Percentiles rank a stretch among this genome's conserved stretches.
Conservation (phyloP, 1,140 invertebrate genomes). For the Drosophila bocki region DNA sequence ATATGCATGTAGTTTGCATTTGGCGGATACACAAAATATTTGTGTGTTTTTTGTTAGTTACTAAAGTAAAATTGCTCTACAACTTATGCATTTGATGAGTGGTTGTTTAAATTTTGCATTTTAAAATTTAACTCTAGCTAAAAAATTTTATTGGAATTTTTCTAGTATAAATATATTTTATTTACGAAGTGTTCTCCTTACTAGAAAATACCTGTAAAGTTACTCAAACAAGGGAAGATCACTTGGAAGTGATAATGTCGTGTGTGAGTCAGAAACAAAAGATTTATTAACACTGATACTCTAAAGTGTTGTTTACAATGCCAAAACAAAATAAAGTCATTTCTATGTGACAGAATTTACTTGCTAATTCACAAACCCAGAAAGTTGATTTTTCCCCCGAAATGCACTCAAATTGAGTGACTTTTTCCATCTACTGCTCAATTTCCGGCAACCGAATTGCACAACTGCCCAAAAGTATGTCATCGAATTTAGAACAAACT, state of each 20-base stretch:
- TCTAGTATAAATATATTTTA: not conserved
- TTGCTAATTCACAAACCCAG: slow-evolving; percentile 21
- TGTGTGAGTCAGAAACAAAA: slow-evolving; percentile 9
- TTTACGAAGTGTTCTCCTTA: not conserved
- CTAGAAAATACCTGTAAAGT: not conserved
- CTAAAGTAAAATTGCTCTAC: not conserved
- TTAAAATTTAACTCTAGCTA: too few relatives aligned
- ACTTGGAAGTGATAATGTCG: not conserved
- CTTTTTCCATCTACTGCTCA: not conserved
- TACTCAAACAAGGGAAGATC: slow-evolving; percentile 1
- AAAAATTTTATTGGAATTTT: not conserved
- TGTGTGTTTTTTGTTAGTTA: not conserved
- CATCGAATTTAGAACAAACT: not conserved
- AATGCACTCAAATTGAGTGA: slow-evolving; percentile 19
- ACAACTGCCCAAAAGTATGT: slow-evolving; percentile 43
- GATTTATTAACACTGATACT: slow-evolving; percentile 21
- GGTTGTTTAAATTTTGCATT: not conserved
- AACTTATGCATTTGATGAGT: too few relatives aligned
- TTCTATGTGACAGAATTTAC: slow-evolving; percentile 25
- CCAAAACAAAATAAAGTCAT: not conserved
- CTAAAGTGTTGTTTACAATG: slow-evolving; percentile 40
- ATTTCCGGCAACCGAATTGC: not conserved
- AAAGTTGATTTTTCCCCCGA: not conserved
- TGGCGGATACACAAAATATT: slow-evolving; percentile 1
- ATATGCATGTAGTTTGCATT: not conserved